These are phyloP conservation scores for Vultur gryphus DNA, from an alignment of 2,797 vertebrate genomes.

Conservation along the genomic window DNA sequence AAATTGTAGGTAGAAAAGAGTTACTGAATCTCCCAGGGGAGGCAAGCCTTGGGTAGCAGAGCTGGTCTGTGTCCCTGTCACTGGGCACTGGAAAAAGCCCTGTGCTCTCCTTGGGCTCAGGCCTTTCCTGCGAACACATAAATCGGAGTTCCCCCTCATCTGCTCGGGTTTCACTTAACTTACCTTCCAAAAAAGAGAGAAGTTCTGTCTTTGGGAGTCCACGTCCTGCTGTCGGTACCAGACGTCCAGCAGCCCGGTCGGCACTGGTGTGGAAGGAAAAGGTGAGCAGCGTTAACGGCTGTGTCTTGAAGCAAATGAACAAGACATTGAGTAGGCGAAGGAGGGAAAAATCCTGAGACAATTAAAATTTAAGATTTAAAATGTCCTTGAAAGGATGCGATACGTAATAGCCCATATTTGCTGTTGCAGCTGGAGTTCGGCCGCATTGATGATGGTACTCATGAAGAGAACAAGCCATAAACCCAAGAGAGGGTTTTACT, in stretches of 20 bases:
- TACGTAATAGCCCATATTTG: rapidly evolving
- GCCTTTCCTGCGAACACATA: neutral
- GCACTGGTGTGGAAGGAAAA: conserved; percentile 43
- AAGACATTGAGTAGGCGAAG: rapidly evolving
- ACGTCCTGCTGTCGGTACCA: conserved; percentile 76
- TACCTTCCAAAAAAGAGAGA: conserved; percentile 90
- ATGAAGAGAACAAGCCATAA: rapidly evolving
- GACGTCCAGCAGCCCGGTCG: conserved; percentile 69
- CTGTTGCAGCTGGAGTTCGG: neutral
- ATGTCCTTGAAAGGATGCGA: neutral
- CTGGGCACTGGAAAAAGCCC: neutral
- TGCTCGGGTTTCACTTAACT: neutral
- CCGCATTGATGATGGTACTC: rapidly evolving
- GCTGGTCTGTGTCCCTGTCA: rapidly evolving
- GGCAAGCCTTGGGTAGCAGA: too few species aligned
- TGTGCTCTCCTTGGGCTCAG: neutral
- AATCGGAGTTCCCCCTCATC: neutral
- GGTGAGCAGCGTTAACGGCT: neutral
- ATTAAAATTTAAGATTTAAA: rapidly evolving
- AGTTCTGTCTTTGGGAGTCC: conserved; percentile 26
- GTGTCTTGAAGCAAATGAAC: too few species aligned
- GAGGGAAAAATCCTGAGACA: neutral
- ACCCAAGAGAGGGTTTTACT: neutral
- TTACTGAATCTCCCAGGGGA: rapidly evolving
- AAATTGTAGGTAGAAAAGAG: neutral